Conservation (phyloP, 2,797 vertebrate genomes). For the Sternarchorhynchus goeldii region DNA sequence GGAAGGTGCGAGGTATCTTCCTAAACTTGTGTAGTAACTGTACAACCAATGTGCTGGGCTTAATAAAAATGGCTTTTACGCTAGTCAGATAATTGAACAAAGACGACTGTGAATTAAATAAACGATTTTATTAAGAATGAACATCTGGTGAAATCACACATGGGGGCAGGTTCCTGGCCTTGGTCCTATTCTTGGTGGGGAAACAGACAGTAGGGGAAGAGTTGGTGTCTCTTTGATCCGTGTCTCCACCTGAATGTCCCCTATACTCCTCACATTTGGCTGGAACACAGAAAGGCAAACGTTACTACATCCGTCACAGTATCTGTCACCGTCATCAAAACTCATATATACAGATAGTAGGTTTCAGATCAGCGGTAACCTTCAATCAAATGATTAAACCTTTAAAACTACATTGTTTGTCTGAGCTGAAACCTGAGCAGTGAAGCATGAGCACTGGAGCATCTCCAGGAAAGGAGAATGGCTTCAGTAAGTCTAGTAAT, state of each 20-base stretch:
- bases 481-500: background rate
- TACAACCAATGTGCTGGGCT: background rate
- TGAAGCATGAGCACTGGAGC: too few relatives aligned
- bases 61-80: background rate
- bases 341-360: background rate
- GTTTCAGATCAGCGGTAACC: background rate
- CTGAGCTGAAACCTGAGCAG: too few relatives aligned
- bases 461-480: background rate
- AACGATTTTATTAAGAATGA: slow-evolving; percentile 24
- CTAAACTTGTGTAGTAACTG: too few relatives aligned
- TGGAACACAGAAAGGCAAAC: slow-evolving; percentile 21
- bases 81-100: background rate
- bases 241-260: background rate
- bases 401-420: background rate
- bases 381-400: background rate
- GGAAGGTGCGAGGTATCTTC: too few relatives aligned
- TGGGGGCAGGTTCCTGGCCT: background rate
- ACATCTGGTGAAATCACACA: background rate
- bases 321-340: background rate
- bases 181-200: background rate
- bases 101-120: background rate
- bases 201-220: slow-evolving; percentile 5
- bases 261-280: background rate
- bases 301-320: background rate
- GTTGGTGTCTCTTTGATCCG: too few relatives aligned